Evolutionary conservation across 2,797 vertebrate genomes (phyloP).

Genomic region (Anguilla pacifica): DNA sequence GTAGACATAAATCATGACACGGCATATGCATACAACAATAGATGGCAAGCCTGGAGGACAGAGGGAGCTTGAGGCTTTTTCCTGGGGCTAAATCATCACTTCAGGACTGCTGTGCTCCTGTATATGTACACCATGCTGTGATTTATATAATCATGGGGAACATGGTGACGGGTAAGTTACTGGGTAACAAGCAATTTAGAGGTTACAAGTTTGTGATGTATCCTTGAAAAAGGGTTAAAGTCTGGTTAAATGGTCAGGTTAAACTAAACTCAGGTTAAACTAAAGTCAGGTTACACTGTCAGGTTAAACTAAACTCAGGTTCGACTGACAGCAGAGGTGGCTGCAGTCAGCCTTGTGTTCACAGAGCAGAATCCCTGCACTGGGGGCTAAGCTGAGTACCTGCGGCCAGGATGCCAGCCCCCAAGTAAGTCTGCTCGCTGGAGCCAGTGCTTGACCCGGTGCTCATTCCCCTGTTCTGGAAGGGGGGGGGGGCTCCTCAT

Average conservation of each 20-base stretch:
- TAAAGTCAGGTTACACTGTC: too few species aligned
- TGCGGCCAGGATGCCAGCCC: constrained; percentile 62
- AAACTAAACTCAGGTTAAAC: too few species aligned
- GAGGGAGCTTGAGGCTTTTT: neutral
- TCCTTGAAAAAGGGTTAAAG: too few species aligned
- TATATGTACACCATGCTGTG: too few species aligned
- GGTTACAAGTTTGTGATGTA: too few species aligned
- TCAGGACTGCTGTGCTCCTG: too few species aligned
- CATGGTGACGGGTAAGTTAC: too few species aligned
- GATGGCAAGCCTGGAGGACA: neutral
- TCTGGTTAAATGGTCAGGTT: too few species aligned
- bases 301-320: neutral
- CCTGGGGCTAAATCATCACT: neutral
- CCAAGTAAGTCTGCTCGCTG: constrained; percentile 65
- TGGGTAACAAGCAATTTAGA: too few species aligned
- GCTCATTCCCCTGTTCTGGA: constrained; percentile 20
- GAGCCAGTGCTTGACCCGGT: constrained; percentile 42
- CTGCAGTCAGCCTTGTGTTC: neutral
- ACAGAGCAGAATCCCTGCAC: constrained; percentile 33
- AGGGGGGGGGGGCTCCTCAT: constrained; percentile 37
- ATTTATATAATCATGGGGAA: too few species aligned
- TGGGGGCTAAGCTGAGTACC: constrained; percentile 63
- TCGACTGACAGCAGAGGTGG: neutral
- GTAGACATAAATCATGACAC: neutral
- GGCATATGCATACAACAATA: neutral